Base-by-base conservation (phyloP, 2,888 invertebrate species). In the Tiliacea aurago region DNA sequence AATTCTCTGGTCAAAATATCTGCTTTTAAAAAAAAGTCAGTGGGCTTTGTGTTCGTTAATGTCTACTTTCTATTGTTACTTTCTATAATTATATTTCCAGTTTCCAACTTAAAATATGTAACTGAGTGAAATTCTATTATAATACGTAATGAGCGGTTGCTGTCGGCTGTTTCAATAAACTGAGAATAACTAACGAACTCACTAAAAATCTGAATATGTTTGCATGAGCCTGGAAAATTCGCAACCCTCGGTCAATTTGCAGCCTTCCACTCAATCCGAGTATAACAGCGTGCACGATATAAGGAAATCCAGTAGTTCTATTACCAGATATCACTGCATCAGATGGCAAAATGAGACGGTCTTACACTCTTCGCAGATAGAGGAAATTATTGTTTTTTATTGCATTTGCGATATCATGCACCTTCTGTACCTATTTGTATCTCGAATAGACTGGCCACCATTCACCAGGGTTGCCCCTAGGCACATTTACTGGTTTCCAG, bases 201-300 rank as follows among this genome's bases (percentile, higher is more conserved):
- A n/a, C 49, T 78, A 78, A 78, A 78, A 73, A 78, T 47, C 55
- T 15, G 37, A 77, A 65, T 61, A 56, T 51, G 37, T 63, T 56
- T 37, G 28, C 43, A 23, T 37, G 49, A 49, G 43, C 13, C 49
- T 49, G 37, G 13, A 70, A 51, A 13, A 70, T 62, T 62, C 28
- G 56, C 13, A 28, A 28, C 51, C 20, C 13, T 28, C 28, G 45
- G 10, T 63, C 45, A 23, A 51, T 58, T 45, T 28, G 4, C 43
- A 56, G 49, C 20, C 20, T 45, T 51, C 68, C 47, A 4, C 10
- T 58, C 15, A 23, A 51, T 62, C 37, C 7, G n/a, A 28, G 51
- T 63, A 37, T 63, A 63, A 23, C 45, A 59, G 15, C 18, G 13
- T 15, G 45, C 9, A 23, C 43, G 9, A 37, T n/a, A n/a, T n/a